phyloP scores from a whole-genome alignment of 2,113 vertebrate species.

The Recurvirostra avosetta region DNA sequence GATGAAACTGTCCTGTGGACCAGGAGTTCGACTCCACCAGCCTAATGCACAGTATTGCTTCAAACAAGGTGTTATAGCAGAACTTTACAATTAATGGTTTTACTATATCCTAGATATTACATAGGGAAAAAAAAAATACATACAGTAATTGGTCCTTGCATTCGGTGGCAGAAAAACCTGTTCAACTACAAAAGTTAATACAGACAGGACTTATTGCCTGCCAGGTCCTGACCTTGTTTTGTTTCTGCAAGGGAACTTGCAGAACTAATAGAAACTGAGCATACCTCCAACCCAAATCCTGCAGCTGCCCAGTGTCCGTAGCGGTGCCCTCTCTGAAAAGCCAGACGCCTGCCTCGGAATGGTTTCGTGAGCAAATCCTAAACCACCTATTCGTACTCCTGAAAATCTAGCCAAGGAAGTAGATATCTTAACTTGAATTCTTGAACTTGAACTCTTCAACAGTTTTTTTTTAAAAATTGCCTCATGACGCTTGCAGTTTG shows the following conservation, averaged over 20 bases:
- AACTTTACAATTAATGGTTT: background rate
- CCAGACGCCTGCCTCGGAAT: background rate
- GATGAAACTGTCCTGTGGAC: fast-evolving
- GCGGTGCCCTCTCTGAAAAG: background rate
- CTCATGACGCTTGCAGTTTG: background rate
- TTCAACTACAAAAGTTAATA: constrained; percentile 44
- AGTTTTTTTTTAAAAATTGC: background rate
- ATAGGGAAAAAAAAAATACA: background rate
- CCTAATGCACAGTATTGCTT: background rate
- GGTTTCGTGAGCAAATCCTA: background rate
- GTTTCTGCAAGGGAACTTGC: background rate
- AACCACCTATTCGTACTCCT: background rate
- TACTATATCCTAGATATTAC: background rate
- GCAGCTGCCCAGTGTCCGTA: background rate
- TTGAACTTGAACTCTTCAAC: background rate
- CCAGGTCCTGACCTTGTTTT: constrained; percentile 5
- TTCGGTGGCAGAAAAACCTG: constrained; percentile 36
- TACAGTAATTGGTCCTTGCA: background rate
- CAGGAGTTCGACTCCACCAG: background rate
- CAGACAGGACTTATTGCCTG: background rate
- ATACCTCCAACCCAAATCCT: background rate
- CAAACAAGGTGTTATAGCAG: background rate
- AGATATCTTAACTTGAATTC: background rate
- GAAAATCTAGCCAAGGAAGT: background rate
- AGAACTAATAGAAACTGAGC: background rate